Conservation (phyloP, 1,140 invertebrate genomes). For the Pseudomyrmex concolor region DNA sequence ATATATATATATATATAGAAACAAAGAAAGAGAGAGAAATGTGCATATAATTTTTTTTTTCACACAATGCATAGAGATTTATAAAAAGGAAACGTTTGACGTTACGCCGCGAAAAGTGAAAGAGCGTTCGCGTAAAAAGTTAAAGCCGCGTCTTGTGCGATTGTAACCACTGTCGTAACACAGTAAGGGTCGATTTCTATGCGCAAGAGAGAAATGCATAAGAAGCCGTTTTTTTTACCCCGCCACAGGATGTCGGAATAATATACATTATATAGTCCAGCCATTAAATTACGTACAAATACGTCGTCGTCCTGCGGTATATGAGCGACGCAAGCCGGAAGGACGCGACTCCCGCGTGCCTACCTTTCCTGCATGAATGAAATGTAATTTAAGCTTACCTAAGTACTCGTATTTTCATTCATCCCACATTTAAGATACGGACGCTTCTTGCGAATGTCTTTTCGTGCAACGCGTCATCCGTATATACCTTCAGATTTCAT, state of each 20-base stretch:
- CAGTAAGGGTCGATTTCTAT: constrained; percentile 4
- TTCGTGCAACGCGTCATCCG: constrained; percentile 34
- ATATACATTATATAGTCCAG: constrained; percentile 69
- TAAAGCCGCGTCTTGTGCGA: constrained; percentile 46
- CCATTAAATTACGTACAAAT: constrained; percentile 65
- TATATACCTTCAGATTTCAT: background rate
- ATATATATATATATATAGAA: no score
- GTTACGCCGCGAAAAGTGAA: constrained; percentile 29
- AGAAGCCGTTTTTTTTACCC: constrained; percentile 51
- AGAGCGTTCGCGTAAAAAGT: constrained; percentile 29
- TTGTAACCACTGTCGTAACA: constrained; percentile 62
- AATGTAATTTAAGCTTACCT: constrained; percentile 74
- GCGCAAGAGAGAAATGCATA: constrained; percentile 60
- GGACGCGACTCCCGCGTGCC: constrained; percentile 70
- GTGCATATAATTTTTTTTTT: no score
- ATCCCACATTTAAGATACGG: constrained; percentile 65
- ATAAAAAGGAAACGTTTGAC: background rate
- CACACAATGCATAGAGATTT: no score
- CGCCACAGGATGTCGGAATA: constrained; percentile 69
- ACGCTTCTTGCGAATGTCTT: constrained; percentile 44
- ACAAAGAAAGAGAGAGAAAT: background rate
- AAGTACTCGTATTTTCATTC: constrained; percentile 75
- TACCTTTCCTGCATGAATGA: constrained; percentile 76
- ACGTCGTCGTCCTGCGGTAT: constrained; percentile 51
- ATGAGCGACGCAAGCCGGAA: constrained; percentile 67